Base-by-base conservation (phyloP, 2,113 vertebrate genomes). In the Pungitius pungitius region DNA sequence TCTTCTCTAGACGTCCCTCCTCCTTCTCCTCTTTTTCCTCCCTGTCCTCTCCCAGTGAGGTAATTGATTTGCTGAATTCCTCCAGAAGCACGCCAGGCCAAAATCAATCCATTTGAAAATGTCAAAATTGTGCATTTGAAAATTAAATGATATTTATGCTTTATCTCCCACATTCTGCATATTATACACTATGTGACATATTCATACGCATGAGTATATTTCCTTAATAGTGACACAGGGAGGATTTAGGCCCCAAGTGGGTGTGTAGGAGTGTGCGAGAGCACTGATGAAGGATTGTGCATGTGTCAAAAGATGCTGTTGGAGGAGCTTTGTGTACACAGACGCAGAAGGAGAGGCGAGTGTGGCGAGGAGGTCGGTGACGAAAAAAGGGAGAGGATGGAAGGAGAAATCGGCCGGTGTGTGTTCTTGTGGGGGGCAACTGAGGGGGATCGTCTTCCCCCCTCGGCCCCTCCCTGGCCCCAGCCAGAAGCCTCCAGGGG, bases 301-400 rank as follows among this genome's bases (percentile, higher is more conserved):
- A 56, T 74, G 57, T 69, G 45, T 60, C 30, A 78, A 45, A 92
- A 93, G 94, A 95, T 94, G 93, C 80, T 86, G 87, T 64, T 88
- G 91, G 91, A n/a, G 86, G 92, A 92, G 66, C 69, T 88, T 93
- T 94, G 96, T 95, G 93, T 92, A 95, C 95, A 96, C 94, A 96
- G 95, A 98, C 96, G 94, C 93, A 91, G 91, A 90, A 42, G 22
- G 33, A 68, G 42, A 69, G 33, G 37, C 77, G 69, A 58, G 45
- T 24, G 45, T 27, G 70, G 80, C 61, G 78, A 52, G 66, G 35
- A 76, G 51, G 56, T 87, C 59, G 64, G 62, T 59, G 58, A 81
- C 61, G n/a, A n/a, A 70, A 70, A 40, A 73, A 73, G 26, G 7
- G 30, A 17, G 8, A 78, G 58, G 73, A 84, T 69, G 52, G 22